phyloP scores from a whole-genome alignment of 2,113 vertebrate genomes.

The Taurulus bubalis region DNA sequence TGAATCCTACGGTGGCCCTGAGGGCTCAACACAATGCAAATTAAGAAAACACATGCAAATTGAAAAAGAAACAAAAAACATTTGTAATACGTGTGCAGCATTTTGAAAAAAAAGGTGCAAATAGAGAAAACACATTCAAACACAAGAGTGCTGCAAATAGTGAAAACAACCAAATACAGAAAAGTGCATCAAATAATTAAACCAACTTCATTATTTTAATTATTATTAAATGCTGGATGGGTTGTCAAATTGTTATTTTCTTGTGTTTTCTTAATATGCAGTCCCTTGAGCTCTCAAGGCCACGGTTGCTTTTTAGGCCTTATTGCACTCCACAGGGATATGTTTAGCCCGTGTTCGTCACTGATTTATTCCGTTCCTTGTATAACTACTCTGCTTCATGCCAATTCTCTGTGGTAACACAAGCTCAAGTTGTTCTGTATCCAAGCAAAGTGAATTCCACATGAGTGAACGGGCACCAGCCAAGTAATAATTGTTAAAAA shows the following conservation, averaged over 20 bases:
- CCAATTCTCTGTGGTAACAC: constrained; percentile 21
- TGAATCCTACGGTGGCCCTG: not conserved
- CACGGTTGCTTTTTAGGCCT: not conserved
- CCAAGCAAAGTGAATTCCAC: constrained; percentile 11
- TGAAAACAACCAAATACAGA: not conserved
- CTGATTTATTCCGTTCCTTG: constrained; percentile 26
- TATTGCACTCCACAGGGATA: not conserved
- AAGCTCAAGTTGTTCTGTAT: constrained; percentile 13
- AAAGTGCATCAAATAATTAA: not conserved
- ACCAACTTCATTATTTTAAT: not conserved
- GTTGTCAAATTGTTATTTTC: not conserved
- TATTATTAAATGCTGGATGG: not conserved
- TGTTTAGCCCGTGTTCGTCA: constrained; percentile 5
- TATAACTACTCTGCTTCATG: not conserved
- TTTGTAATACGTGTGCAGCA: not conserved
- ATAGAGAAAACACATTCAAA: not conserved
- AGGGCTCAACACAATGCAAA: not conserved
- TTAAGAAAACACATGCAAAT: not conserved
- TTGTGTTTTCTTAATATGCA: not conserved
- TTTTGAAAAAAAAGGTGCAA: not conserved
- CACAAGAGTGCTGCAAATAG: not conserved
- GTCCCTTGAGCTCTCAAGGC: not conserved
- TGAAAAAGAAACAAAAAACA: not conserved
- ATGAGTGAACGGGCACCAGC: not conserved
- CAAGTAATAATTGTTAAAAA: not conserved